Percentiles rank a stretch among this genome's conserved stretches.
Evolutionary conservation across 2,888 invertebrate genomes (phyloP).

Genomic region (Uropetala carovei): DNA sequence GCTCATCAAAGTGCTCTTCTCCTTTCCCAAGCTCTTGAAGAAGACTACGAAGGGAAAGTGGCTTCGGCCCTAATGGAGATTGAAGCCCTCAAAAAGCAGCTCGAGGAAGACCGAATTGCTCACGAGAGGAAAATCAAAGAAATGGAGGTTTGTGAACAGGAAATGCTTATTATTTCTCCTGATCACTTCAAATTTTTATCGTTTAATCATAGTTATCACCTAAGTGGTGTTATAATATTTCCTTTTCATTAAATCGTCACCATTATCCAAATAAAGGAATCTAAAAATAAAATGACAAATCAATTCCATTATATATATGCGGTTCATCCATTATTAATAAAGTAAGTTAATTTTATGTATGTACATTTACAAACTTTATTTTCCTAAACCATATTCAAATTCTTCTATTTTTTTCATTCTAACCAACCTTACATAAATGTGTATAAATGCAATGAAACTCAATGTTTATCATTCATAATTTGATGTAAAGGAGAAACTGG

Average conservation of each 20-base stretch:
- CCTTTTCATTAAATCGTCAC: too few species aligned
- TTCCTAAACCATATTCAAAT: background rate
- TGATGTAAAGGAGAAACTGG: constrained; percentile 78
- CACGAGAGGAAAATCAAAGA: constrained; percentile 79
- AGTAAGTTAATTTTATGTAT: too few species aligned
- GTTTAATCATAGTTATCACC: too few species aligned
- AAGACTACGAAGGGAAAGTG: constrained; percentile 77
- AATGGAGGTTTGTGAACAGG: constrained; percentile 76
- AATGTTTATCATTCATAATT: background rate
- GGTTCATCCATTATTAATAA: too few species aligned
- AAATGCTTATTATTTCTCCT: background rate
- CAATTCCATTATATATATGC: too few species aligned
- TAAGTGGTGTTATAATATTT: too few species aligned
- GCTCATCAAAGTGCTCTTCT: constrained; percentile 83
- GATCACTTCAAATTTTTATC: too few species aligned
- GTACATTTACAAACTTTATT: background rate
- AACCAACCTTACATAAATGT: too few species aligned
- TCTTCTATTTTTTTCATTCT: background rate
- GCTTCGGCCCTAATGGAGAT: constrained; percentile 80
- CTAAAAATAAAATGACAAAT: too few species aligned
- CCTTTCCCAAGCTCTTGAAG: constrained; percentile 79
- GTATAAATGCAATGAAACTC: too few species aligned
- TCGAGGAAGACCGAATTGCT: constrained; percentile 80
- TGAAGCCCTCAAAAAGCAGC: constrained; percentile 79
- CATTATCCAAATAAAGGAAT: too few species aligned